Evolutionary conservation across 1,140 invertebrate genomes (phyloP).

Genomic region (Calliopsis andreniformis): DNA sequence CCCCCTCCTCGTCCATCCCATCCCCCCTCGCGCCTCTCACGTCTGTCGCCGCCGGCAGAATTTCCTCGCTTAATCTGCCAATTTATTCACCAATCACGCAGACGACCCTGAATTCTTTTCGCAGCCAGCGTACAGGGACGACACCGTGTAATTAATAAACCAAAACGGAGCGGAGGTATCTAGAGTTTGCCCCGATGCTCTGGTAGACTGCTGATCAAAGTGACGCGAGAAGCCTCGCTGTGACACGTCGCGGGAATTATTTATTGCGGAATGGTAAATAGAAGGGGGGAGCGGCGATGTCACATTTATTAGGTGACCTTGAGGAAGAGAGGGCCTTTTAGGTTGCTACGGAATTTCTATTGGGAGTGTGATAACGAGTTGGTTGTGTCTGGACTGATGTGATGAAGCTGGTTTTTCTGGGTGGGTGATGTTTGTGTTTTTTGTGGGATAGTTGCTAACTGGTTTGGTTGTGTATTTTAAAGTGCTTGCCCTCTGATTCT

Average conservation of each 20-base stretch:
- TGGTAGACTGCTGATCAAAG: not conserved
- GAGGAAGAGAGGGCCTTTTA: too few species aligned
- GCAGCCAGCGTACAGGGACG: not conserved
- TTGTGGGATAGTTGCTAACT: too few species aligned
- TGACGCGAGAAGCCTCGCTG: not conserved
- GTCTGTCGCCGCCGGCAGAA: slow-evolving; percentile 45
- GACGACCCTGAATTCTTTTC: slow-evolving; percentile 49
- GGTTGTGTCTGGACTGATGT: too few species aligned
- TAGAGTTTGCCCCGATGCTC: too few species aligned
- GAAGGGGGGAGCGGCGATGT: not conserved
- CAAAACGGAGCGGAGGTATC: not conserved
- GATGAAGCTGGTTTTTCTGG: too few species aligned
- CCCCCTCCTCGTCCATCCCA: slow-evolving; percentile 4
- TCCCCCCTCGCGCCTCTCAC: slow-evolving; percentile 32
- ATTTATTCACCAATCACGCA: slow-evolving; percentile 65
- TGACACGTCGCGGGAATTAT: not conserved
- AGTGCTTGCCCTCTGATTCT: too few species aligned
- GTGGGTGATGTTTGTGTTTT: too few species aligned
- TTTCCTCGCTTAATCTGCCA: slow-evolving; percentile 65
- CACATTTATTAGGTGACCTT: not conserved
- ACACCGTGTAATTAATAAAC: slow-evolving; percentile 53
- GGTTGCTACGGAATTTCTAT: too few species aligned
- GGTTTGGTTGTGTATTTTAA: too few species aligned
- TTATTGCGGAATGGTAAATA: not conserved
- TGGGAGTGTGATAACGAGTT: too few species aligned